Conservation (phyloP, 37 sponge, comb jelly and placozoan species). For the Petrosia ficiformis region DNA sequence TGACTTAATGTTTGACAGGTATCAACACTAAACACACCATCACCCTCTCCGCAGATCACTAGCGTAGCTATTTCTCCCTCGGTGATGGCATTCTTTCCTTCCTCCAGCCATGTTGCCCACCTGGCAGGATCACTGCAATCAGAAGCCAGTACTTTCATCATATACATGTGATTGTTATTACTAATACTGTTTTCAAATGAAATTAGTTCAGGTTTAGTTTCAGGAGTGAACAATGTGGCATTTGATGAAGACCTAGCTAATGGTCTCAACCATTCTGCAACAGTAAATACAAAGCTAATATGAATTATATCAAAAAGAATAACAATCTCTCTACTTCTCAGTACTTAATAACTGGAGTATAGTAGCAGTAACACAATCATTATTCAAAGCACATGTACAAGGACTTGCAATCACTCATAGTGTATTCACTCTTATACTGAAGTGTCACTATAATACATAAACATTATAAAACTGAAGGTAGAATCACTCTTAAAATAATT, state of each 20-base stretch:
- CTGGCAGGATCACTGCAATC: constrained; percentile 25
- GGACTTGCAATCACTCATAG: too few species aligned
- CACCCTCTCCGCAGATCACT: constrained; percentile 29
- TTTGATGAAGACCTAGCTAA: constrained; percentile 54
- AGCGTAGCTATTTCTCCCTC: not conserved
- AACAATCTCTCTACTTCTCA: not conserved
- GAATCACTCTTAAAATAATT: too few species aligned
- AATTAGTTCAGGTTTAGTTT: constrained; percentile 50
- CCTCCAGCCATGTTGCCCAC: constrained; percentile 29
- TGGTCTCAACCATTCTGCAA: constrained; percentile 60
- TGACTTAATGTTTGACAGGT: not conserved
- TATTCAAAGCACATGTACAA: too few species aligned
- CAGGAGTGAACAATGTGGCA: constrained; percentile 50
- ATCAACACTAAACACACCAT: constrained; percentile 36
- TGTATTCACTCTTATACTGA: too few species aligned
- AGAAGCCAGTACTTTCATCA: constrained; percentile 50
- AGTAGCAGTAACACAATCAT: not conserved
- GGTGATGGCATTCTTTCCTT: constrained; percentile 11
- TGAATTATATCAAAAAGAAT: too few species aligned
- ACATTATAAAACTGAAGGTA: too few species aligned
- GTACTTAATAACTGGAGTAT: not conserved
- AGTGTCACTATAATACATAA: too few species aligned
- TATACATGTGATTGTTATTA: constrained; percentile 55
- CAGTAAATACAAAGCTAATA: too few species aligned
- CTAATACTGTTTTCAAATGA: constrained; percentile 54